Percentiles rank a stretch among this genome's conserved stretches.
phyloP scores from a whole-genome alignment of 2,797 vertebrate genomes.

The Cichlasoma orientale region DNA sequence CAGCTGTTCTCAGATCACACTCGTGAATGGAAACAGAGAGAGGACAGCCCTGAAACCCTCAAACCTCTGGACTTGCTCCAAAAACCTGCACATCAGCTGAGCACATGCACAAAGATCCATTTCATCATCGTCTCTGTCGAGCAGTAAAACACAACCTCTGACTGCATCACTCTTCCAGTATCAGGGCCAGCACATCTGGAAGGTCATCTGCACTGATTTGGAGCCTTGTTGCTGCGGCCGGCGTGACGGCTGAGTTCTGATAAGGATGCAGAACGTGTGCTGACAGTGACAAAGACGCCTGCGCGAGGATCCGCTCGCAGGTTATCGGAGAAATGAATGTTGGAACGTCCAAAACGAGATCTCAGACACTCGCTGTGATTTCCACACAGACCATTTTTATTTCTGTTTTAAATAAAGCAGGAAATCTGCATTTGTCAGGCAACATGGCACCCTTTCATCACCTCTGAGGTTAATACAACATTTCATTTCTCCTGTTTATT shows the following conservation, averaged over 20 bases:
- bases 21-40: background rate
- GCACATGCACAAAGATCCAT: too few relatives aligned
- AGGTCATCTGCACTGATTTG: conserved; percentile 9
- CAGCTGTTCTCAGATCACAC: background rate
- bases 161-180: conserved; percentile 2
- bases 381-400: background rate
- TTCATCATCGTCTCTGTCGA: background rate
- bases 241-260: background rate
- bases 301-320: background rate
- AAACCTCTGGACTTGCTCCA: background rate
- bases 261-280: background rate
- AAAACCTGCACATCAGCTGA: background rate
- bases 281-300: conserved; percentile 4
- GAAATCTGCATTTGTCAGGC: background rate
- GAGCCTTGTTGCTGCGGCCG: background rate
- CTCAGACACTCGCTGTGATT: background rate
- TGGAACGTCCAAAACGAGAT: conserved; percentile 4
- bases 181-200: background rate
- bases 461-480: background rate
- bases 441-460: background rate
- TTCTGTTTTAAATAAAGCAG: background rate
- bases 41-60: rapidly evolving
- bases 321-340: conserved; percentile 10
- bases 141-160: conserved; percentile 6
- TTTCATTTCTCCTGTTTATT: background rate